Evolutionary conservation across 2,888 invertebrate genomes (phyloP).

Genomic region (Sepioteuthis lessoniana): DNA sequence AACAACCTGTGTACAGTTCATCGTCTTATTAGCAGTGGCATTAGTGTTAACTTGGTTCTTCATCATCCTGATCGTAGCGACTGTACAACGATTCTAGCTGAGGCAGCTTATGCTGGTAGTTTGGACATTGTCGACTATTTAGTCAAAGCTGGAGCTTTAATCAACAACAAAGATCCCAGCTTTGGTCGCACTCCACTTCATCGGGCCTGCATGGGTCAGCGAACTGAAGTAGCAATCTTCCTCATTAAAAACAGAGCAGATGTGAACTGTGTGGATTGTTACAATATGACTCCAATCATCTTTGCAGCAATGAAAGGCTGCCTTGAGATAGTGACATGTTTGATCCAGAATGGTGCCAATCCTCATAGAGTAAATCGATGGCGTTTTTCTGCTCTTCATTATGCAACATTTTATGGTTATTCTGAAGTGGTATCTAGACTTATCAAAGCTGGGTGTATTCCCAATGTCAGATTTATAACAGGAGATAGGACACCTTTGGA

Average conservation of each 20-base stretch:
- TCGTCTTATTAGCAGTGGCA: slow-evolving; percentile 59
- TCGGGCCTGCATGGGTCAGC: slow-evolving; percentile 62
- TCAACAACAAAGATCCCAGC: slow-evolving; percentile 60
- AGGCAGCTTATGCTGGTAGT: slow-evolving; percentile 60
- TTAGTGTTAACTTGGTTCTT: slow-evolving; percentile 59
- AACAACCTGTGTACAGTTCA: slow-evolving; percentile 57
- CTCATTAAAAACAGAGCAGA: slow-evolving; percentile 55
- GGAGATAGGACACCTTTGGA: slow-evolving; percentile 63
- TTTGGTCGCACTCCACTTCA: slow-evolving; percentile 61
- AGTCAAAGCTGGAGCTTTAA: slow-evolving; percentile 54
- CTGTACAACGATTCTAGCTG: slow-evolving; percentile 60
- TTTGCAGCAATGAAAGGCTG: slow-evolving; percentile 57
- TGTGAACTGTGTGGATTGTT: slow-evolving; percentile 61
- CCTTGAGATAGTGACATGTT: slow-evolving; percentile 53
- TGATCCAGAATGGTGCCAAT: slow-evolving; percentile 59
- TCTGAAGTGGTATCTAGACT: slow-evolving; percentile 51
- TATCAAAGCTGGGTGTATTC: slow-evolving; percentile 59
- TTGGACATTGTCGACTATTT: slow-evolving; percentile 57
- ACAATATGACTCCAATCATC: slow-evolving; percentile 62
- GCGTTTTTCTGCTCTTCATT: slow-evolving; percentile 61
- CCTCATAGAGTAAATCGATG: slow-evolving; percentile 57
- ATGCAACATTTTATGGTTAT: slow-evolving; percentile 58
- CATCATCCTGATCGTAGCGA: slow-evolving; percentile 59
- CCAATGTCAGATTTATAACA: slow-evolving; percentile 57
- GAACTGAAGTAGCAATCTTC: slow-evolving; percentile 49